phyloP scores from a whole-genome alignment of 2,888 invertebrate genomes.

The Ennomos quercinarius region DNA sequence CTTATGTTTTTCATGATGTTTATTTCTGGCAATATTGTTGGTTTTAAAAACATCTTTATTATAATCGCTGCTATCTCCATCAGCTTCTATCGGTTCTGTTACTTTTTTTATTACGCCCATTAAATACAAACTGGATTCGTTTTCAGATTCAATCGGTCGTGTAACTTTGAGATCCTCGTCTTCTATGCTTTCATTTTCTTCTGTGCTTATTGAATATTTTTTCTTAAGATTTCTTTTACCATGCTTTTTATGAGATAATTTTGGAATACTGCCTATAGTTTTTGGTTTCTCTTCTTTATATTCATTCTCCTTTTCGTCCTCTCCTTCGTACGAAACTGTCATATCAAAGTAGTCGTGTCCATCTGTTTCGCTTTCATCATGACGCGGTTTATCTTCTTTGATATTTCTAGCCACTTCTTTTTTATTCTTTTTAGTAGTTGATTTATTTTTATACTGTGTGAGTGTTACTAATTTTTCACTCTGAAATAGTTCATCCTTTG shows the following conservation, averaged over 20 bases:
- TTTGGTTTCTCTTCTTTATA: not conserved
- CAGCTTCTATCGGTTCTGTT: not conserved
- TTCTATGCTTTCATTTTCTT: too few species aligned
- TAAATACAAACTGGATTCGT: too few species aligned
- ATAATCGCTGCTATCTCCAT: not conserved
- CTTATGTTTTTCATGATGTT: slow-evolving; percentile 1
- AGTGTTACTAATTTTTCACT: too few species aligned
- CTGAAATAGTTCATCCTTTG: too few species aligned
- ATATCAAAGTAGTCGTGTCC: not conserved
- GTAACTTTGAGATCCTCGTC: too few species aligned
- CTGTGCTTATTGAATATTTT: too few species aligned
- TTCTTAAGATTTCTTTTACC: too few species aligned
- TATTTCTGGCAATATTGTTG: not conserved
- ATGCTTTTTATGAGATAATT: too few species aligned
- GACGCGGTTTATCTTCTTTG: not conserved
- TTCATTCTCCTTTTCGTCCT: not conserved
- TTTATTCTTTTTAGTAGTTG: not conserved
- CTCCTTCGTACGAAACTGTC: not conserved
- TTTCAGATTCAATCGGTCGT: too few species aligned
- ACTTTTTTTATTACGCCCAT: too few species aligned
- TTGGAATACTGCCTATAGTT: not conserved
- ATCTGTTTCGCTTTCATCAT: slow-evolving; percentile 4
- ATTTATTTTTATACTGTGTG: slow-evolving; percentile 1
- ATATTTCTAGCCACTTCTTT: not conserved
- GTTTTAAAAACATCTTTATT: not conserved